Base-by-base conservation (phyloP, 2,113 vertebrate genomes). In the Oenanthe oenanthe region DNA sequence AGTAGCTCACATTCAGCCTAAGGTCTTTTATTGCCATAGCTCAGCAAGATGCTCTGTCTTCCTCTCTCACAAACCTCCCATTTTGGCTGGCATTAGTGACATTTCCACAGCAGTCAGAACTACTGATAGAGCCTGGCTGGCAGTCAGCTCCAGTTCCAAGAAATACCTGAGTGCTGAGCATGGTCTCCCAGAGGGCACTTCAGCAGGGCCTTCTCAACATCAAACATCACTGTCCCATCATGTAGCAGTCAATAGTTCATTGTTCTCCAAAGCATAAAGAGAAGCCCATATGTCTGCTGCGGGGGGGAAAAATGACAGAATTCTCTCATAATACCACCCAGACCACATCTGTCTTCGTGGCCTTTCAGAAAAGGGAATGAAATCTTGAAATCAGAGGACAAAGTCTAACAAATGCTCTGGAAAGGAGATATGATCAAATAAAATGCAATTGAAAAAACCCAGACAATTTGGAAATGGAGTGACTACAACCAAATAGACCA, bases 101-200 rank as follows among this genome's bases (percentile, higher is more conserved):
- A 47, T 61, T 91, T 94, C 84, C 76, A 61, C 58, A 66, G 92
- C 66, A 79, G 54, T 70, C 38, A 76, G 66, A 93, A 45, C 63
- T 85, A 24, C 34, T 88, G 82, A 73, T 38, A 68, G 56, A 92
- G 61, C 40, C 70, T 79, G 77, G 62, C 87, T 79, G 61, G 32
- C 32, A 89, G 89, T 73, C 81, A 91, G 89, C 54, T 92, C 38
- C 74, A 51, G 40, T 89, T 91, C 70, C 93, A 91, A 85, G 85
- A 94, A 89, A 85, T n/a, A 66, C 34, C 45, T 85, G 50, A 21
- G 6, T 85, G 81, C 73, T 75, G 87, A 96, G 74, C 70, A n/a
- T 10, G 9, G 29, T 73, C 29, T 80, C 79, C 76, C 88, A 85
- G 54, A 71, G 43, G 56, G 24, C 26, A 54, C 40, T 91, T 87